Evolutionary conservation across 2,113 vertebrate species (phyloP).

Genomic region (Chiloscyllium plagiosum): DNA sequence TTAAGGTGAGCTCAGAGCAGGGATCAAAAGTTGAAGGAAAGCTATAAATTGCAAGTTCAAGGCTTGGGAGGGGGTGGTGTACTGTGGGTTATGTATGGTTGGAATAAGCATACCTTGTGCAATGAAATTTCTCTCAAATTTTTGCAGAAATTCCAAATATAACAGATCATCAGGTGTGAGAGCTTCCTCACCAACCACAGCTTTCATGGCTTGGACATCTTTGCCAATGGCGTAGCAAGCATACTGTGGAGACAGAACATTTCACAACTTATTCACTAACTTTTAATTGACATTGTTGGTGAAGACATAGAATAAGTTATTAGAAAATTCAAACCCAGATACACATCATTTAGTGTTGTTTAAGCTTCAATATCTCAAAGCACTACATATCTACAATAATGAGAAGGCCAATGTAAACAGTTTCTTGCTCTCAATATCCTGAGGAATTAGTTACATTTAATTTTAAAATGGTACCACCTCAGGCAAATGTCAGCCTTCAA

Average conservation of each 20-base stretch:
- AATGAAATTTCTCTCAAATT: conserved; percentile 73
- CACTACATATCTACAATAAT: not conserved
- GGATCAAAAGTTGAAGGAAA: not conserved
- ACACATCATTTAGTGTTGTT: not conserved
- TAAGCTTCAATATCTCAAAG: not conserved
- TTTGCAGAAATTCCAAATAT: conserved; percentile 71
- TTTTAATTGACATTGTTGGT: not conserved
- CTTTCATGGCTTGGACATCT: conserved; percentile 73
- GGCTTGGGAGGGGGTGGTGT: too few species aligned
- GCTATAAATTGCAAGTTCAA: too few species aligned
- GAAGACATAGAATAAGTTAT: not conserved
- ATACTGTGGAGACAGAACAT: conserved; percentile 49
- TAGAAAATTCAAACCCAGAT: not conserved
- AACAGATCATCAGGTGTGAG: conserved; percentile 67
- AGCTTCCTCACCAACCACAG: conserved; percentile 69
- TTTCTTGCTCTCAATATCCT: not conserved
- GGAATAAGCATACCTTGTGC: conserved; percentile 57
- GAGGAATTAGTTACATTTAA: not conserved
- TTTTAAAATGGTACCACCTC: not conserved
- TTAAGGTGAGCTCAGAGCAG: too few species aligned
- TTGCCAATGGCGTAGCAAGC: conserved; percentile 72
- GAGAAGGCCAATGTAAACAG: not conserved
- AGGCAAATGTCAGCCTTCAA: not conserved
- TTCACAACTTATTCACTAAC: not conserved
- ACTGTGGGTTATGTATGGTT: not conserved